A percentile compares a stretch with the other conserved stretches of the same genome.
These are phyloP conservation scores for Siniperca obscura DNA, from an alignment of 2,797 vertebrate species.

Conservation along the genomic window DNA sequence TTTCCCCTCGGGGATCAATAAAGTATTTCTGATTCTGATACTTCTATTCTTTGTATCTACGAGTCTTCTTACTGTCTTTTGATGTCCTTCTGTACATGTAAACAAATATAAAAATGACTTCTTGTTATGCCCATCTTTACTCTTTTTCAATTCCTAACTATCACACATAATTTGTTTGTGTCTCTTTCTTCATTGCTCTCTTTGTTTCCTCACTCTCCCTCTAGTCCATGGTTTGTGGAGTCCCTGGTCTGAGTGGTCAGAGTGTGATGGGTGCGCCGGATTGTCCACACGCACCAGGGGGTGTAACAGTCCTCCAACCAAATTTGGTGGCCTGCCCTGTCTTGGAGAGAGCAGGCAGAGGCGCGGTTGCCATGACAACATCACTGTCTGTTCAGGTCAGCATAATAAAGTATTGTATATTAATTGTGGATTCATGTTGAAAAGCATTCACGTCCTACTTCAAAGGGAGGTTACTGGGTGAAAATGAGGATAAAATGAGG, in stretches of 20 bases:
- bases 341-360: constrained; percentile 85
- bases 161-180: not conserved
- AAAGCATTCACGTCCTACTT: not conserved
- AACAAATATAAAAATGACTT: not conserved
- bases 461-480: not conserved
- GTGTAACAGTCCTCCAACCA: constrained; percentile 86
- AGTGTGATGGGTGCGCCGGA: constrained; percentile 84
- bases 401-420: not conserved
- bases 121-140: not conserved
- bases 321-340: constrained; percentile 88
- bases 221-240: constrained; percentile 89
- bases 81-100: not conserved
- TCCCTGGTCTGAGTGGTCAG: constrained; percentile 87
- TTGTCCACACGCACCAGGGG: constrained; percentile 81
- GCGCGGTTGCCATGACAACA: constrained; percentile 83
- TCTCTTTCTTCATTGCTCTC: not conserved
- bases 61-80: not conserved
- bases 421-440: constrained; percentile 1
- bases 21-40: no score
- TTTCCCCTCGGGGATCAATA: no score
- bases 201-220: not conserved
- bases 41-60: not conserved
- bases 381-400: constrained; percentile 86
- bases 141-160: not conserved
- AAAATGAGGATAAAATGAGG: not conserved